phyloP scores from a whole-genome alignment of 2,888 invertebrate species.

The Mechanitis messenoides region DNA sequence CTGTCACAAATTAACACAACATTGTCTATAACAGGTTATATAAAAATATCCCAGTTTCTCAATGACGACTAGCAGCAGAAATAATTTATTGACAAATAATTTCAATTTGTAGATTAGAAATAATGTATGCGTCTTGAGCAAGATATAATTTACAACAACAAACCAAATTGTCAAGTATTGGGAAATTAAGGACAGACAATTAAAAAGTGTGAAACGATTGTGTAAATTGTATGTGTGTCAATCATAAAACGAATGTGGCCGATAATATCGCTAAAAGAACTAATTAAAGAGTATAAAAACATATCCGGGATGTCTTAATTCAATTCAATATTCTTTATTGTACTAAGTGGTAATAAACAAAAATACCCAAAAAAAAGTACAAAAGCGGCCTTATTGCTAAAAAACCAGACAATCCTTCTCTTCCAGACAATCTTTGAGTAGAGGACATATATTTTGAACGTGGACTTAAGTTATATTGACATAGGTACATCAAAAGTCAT shows the following conservation, averaged over 20 bases:
- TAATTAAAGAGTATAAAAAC: not conserved
- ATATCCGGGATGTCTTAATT: not conserved
- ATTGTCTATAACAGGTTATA: not conserved
- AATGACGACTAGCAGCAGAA: not conserved
- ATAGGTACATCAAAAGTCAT: too few relatives aligned
- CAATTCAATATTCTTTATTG: too few relatives aligned
- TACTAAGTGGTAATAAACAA: too few relatives aligned
- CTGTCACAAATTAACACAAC: too few relatives aligned
- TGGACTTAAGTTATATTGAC: too few relatives aligned
- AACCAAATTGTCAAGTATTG: slow-evolving; percentile 1
- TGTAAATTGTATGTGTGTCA: not conserved
- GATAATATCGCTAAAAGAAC: not conserved
- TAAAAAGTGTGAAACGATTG: not conserved
- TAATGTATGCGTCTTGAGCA: slow-evolving; percentile 3
- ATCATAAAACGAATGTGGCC: too few relatives aligned
- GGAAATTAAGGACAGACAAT: slow-evolving; percentile 5
- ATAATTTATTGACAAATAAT: slow-evolving; percentile 1
- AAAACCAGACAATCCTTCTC: too few relatives aligned
- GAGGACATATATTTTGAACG: too few relatives aligned
- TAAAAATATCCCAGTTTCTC: not conserved
- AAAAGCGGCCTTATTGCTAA: too few relatives aligned
- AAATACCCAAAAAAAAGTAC: too few relatives aligned
- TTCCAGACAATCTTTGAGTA: too few relatives aligned
- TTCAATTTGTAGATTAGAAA: not conserved
- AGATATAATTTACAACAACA: slow-evolving; percentile 1